phyloP scores from a whole-genome alignment of 1,140 invertebrate genomes.

The Batillaria attramentaria region DNA sequence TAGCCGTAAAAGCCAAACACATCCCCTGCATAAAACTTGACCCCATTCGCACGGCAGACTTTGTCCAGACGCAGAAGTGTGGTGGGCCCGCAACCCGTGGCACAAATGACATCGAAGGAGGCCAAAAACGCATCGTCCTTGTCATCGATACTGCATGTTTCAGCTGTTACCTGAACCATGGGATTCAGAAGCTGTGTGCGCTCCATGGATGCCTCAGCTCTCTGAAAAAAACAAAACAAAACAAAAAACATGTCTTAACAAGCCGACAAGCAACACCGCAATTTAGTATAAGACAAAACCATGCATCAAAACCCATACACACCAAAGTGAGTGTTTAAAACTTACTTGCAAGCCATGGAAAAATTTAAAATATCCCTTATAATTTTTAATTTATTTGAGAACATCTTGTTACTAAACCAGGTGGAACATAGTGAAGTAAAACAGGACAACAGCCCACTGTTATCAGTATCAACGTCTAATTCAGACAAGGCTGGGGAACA shows the following conservation, averaged over 20 bases:
- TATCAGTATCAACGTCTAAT: too few relatives aligned
- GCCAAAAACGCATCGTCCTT: constrained; percentile 81
- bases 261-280: background rate
- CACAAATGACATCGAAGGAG: constrained; percentile 89
- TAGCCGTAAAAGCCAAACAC: constrained; percentile 96
- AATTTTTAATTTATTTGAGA: too few relatives aligned
- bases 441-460: too few relatives aligned
- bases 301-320: too few relatives aligned
- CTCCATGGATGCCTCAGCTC: constrained; percentile 85
- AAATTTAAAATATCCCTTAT: too few relatives aligned
- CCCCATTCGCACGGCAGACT: constrained; percentile 83
- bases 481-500: too few relatives aligned
- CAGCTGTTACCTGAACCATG: constrained; percentile 88
- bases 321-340: too few relatives aligned
- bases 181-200: constrained; percentile 90
- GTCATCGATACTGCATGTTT: constrained; percentile 78
- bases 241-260: background rate
- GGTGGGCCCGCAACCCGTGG: constrained; percentile 81
- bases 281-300: too few relatives aligned
- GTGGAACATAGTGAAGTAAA: too few relatives aligned
- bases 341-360: too few relatives aligned
- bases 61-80: constrained; percentile 84
- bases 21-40: constrained; percentile 92
- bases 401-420: too few relatives aligned
- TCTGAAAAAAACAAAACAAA: constrained; percentile 74